A percentile compares a stretch with the other conserved stretches of the same genome.
Conservation (phyloP, 2,113 vertebrate genomes). For the Cochlearius cochlearius region DNA sequence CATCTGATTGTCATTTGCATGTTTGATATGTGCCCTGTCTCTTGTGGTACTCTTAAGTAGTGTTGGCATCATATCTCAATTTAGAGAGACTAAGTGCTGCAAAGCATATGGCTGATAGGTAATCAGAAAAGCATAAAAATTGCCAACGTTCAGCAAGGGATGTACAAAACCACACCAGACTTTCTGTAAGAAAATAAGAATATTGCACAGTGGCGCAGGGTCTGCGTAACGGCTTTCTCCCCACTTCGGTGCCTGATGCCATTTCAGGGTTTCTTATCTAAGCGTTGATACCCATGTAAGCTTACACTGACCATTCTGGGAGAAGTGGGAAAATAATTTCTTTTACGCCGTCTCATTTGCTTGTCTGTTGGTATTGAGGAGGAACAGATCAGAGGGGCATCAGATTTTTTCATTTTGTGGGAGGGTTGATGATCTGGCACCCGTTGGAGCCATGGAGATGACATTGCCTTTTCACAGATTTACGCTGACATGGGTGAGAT, state of each 20-base stretch:
- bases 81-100: not conserved
- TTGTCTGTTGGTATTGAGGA: not conserved
- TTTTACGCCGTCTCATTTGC: not conserved
- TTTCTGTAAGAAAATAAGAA: not conserved
- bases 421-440: not conserved
- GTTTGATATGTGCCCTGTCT: not conserved
- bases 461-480: not conserved
- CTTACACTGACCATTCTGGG: not conserved
- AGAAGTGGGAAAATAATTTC: not conserved
- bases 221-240: not conserved
- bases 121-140: not conserved
- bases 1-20: not conserved
- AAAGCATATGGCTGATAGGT: not conserved
- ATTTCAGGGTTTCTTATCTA: not conserved
- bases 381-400: not conserved
- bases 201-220: not conserved
- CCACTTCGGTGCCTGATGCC: not conserved
- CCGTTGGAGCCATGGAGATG: not conserved
- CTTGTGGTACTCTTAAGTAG: not conserved
- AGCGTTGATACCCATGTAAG: accelerated
- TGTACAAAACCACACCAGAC: not conserved
- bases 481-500: not conserved
- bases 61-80: not conserved
- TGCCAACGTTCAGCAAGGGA: not conserved
- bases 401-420: not conserved